Conservation (phyloP, 2,797 vertebrate species). For the Synanceia verrucosa region DNA sequence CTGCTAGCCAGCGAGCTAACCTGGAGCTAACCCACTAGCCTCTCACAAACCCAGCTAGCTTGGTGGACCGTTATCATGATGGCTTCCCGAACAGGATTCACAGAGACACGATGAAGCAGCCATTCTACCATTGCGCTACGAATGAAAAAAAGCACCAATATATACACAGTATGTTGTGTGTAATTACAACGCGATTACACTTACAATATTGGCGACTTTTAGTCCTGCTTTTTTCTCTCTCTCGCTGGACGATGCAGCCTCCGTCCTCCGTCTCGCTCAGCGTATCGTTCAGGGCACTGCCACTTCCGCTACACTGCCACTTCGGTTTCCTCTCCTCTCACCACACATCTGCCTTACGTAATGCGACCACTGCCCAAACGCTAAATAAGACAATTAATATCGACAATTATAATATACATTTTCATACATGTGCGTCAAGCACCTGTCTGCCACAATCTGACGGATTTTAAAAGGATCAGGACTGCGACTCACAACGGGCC, state of each 20-base stretch:
- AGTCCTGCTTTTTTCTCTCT: conserved; percentile 70
- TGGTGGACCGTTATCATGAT: conserved; percentile 51
- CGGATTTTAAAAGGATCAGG: too few species aligned
- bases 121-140: neutral
- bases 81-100: conserved; percentile 58
- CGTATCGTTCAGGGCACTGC: conserved; percentile 84
- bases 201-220: conserved; percentile 81
- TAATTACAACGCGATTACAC: conserved; percentile 42
- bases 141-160: neutral
- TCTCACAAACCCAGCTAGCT: conserved; percentile 57
- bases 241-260: conserved; percentile 79
- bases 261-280: conserved; percentile 83
- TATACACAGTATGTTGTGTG: neutral
- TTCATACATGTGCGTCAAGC: neutral
- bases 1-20: conserved; percentile 27
- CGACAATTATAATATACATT: neutral
- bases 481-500: too few species aligned
- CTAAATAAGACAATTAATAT: neutral
- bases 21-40: conserved; percentile 38
- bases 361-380: conserved; percentile 43
- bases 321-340: conserved; percentile 83
- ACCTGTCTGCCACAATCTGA: neutral
- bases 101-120: conserved; percentile 39
- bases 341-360: conserved; percentile 78
- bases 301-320: conserved; percentile 86